A percentile compares a stretch with the other conserved stretches of the same genome.
These are phyloP conservation scores for Epiblema foenella DNA, from an alignment of 2,888 invertebrate genomes.

Conservation along the genomic window DNA sequence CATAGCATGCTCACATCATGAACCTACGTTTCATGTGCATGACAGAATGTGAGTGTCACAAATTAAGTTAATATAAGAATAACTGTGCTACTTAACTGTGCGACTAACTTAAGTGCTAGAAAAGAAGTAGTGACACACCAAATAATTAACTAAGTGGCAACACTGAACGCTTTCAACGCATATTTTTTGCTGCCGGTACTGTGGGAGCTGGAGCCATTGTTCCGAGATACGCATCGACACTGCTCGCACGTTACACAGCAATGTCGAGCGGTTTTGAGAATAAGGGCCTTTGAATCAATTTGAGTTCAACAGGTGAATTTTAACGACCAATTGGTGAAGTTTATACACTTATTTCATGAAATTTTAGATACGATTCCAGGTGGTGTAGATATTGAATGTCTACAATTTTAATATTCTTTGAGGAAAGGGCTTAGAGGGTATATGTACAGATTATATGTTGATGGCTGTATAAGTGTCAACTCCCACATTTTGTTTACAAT, in stretches of 20 bases:
- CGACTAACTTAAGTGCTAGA: background rate
- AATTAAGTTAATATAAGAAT: too few species aligned
- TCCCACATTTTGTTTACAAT: conserved; percentile 50
- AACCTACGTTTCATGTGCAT: background rate
- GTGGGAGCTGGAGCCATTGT: conserved; percentile 60
- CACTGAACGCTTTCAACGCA: conserved; percentile 38
- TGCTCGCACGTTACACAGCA: conserved; percentile 57
- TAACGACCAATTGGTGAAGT: conserved; percentile 1
- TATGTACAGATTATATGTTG: background rate
- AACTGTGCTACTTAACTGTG: too few species aligned
- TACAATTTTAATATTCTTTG: too few species aligned
- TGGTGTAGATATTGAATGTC: background rate
- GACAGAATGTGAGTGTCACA: background rate
- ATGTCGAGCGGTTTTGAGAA: conserved; percentile 29
- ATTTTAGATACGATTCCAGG: background rate
- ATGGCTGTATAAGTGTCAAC: background rate
- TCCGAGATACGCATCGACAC: conserved; percentile 65
- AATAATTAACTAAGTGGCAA: conserved; percentile 8
- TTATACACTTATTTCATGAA: background rate
- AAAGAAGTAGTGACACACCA: conserved; percentile 24
- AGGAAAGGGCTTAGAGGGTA: too few species aligned
- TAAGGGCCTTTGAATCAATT: conserved; percentile 8
- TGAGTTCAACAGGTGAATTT: conserved; percentile 23
- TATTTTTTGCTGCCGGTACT: conserved; percentile 58
- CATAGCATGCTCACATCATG: background rate